phyloP scores from a whole-genome alignment of 2,113 vertebrate species.

The Macheiramphus alcinus region DNA sequence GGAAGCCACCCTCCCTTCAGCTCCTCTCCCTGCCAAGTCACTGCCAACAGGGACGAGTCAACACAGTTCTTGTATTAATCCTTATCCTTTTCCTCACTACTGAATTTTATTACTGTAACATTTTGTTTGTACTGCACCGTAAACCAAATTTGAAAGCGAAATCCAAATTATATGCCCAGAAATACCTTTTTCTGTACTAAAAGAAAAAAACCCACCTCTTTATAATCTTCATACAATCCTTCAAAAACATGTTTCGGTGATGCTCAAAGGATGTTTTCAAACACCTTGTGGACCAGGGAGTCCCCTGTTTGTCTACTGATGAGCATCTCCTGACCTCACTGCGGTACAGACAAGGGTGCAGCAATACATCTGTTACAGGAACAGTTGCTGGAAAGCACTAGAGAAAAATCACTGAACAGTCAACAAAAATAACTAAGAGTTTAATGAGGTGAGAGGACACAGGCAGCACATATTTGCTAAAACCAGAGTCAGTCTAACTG shows the following conservation, averaged over 20 bases:
- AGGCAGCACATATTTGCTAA: neutral
- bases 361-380: neutral
- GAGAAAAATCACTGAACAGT: neutral
- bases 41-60: neutral
- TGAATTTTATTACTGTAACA: neutral
- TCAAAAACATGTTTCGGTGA: neutral
- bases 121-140: neutral
- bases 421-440: neutral
- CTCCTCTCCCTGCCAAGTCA: neutral
- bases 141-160: neutral
- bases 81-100: neutral
- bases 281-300: neutral
- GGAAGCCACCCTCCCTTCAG: neutral
- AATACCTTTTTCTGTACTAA: neutral
- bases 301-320: too few species aligned
- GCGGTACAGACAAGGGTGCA: neutral
- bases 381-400: neutral
- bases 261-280: neutral
- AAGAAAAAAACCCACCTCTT: neutral
- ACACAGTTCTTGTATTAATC: rapidly evolving
- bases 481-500: neutral
- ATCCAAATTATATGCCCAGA: neutral
- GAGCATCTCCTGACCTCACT: neutral
- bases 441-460: neutral
- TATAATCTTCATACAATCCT: too few species aligned